Conservation (phyloP, 2,888 invertebrate species). For the Sesamia inferens region DNA sequence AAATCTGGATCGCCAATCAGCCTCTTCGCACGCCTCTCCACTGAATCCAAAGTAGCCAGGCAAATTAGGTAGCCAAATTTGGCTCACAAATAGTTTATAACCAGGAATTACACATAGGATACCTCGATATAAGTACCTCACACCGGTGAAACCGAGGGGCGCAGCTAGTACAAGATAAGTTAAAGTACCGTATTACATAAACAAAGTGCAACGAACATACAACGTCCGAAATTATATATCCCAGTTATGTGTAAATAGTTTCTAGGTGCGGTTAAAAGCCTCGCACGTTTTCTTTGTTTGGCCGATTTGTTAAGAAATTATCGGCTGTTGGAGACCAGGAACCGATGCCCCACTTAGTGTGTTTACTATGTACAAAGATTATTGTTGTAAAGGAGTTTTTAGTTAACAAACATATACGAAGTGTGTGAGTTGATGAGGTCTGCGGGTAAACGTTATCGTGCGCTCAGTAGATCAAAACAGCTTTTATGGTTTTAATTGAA, state of each 20-base stretch:
- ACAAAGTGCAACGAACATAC: constrained; percentile 35
- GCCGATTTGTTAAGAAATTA: constrained; percentile 73
- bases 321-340: constrained; percentile 62
- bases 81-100: too few relatives aligned
- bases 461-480: not conserved
- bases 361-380: constrained; percentile 50
- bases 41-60: too few relatives aligned
- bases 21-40: too few relatives aligned
- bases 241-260: constrained; percentile 71
- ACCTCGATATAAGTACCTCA: too few relatives aligned
- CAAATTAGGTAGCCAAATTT: too few relatives aligned
- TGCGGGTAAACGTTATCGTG: not conserved
- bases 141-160: too few relatives aligned
- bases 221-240: constrained; percentile 74
- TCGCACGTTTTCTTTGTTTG: constrained; percentile 71
- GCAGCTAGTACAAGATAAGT: constrained; percentile 8
- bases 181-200: constrained; percentile 45
- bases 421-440: not conserved
- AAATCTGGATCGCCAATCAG: too few relatives aligned
- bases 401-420: constrained; percentile 26
- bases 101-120: too few relatives aligned
- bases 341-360: constrained; percentile 54
- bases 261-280: constrained; percentile 59
- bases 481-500: not conserved
- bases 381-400: constrained; percentile 47